Evolutionary conservation across 2,113 vertebrate genomes (phyloP), one percentile per base, ranked within the genome.

Genomic region (Phrynosoma platyrhinos): DNA sequence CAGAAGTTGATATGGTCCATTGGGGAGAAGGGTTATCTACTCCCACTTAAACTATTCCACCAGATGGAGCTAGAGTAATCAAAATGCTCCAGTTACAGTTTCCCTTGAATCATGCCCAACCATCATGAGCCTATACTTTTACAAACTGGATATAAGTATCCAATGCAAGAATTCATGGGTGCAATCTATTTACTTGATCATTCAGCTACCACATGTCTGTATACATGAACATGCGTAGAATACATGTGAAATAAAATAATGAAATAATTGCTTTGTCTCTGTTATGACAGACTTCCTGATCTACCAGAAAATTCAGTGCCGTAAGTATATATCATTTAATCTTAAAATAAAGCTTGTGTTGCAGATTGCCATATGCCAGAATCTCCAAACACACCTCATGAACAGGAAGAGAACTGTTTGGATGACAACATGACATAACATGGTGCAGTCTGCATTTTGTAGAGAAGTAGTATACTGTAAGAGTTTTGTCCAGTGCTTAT

Each of bases 271-370:
- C 20, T 7, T 64, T 27, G 18, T 30, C 9, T 79, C 83, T 88
- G 74, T 93, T 93, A 90, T 93, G 94, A 83, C 23, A 98, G 97
- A 77, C 91, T 98, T 90, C 95, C 94, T 77, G 98, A 98, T 92
- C 95, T 97, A 91, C 96, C 95, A 62, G 94, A 95, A 88, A 93
- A 96, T 88, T 95, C 95, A 89, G 71, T 97, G 66, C 87, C 77
- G 98, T 98, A 93, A 97, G 97, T 97, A 91, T 86, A 82, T 79
- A 90, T 89, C 91, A 82, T 21, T 53, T 55, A n/a, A 88, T 75
- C 78, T 21, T 25, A 84, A 87, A 90, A 36, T 23, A 32, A 40
- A 58, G 1, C 10, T 30, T 72, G 25, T 18, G 12, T 69, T 71
- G 18, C 82, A 72, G 16, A 32, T 1, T 75, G 36, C 14, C 16